Evolutionary conservation across 2,797 vertebrate genomes (phyloP), one percentile per base, ranked within the genome.

Genomic region (Dermochelys coriacea): DNA sequence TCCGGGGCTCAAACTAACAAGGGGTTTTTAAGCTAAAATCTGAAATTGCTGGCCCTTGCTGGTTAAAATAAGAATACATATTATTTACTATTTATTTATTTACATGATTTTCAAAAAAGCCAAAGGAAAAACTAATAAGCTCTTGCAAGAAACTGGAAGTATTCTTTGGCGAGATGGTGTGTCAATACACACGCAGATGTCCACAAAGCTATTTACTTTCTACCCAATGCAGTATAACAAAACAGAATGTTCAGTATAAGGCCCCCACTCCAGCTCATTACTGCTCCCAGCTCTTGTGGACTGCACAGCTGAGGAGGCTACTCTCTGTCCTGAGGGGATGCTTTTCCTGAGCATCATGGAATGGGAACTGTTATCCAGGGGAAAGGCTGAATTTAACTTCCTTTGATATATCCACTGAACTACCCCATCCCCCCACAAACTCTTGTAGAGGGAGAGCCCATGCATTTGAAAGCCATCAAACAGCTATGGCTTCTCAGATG

Each of bases 321-420:
- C 7, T 84, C 1, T 74, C 18, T 90, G 68, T 34, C 14, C 31
- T 74, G 78, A 83, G 16, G 81, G n/a, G 91, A 92, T 11, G 4
- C 82, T 92, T 96, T 87, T 83, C 84, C 68, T 86, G 49, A 89
- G 16, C 7, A 21, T 80, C 34, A 75, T 11, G 87, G 68, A 90
- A 79, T 82, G 2, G 4, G 68, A 90, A 86, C 50, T 9, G 23
- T 84, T 94, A 94, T 68, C 61, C 47, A 75, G 50, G 49, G 71
- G 29, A 77, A 94, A 78, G 19, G 6, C 78, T 57, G 45, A 90
- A 84, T n/a, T 95, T 94, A 75, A 81, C 61, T 19, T 90, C n/a
- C 68, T 93, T 31, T 45, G 81, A 50, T 59, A 87, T 6, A 55
- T 55, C 57, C 91, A 29, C 55, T 83, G 80, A 74, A 78, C 78